Evolutionary conservation across 2,113 vertebrate species (phyloP), one percentile per base, ranked within the genome.

Genomic region (Ictalurus punctatus): DNA sequence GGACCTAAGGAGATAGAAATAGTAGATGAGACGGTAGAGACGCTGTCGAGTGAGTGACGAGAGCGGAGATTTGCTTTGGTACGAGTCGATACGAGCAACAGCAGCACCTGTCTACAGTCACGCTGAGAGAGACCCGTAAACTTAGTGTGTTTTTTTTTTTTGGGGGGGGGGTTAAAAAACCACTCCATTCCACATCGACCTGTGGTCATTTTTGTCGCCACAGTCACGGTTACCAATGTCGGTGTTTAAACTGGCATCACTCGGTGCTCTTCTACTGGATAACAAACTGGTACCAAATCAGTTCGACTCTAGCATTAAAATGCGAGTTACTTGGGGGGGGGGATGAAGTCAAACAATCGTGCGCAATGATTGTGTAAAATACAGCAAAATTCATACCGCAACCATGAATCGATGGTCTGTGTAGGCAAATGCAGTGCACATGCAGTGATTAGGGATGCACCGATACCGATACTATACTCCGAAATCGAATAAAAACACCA

Each of bases 41-140:
- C 9, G n/a, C 56, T 27, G 23, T 63, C 61, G 37, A 25, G 23
- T 63, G 34, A 56, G 21, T n/a, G 59, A 65, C n/a, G 7, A 65
- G 58, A 59, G 34, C 58, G 80, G 44, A 87, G 78, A 58, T 37
- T 83, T 37, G 67, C 79, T 87, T 87, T 87, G 86, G 86, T 87
- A 40, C 34, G 25, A 58, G 61, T 69, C 10, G 37, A 25, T 56
- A 56, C 8, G 65, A 59, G 17, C 52, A 59, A 59, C 63, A 44
- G 27, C 79, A 83, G 79, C 79, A 69, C 63, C 14, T 0, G 52
- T 69, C 86, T 81, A 81, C 5, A 27, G 30, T 25, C 48, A 86
- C 6, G 48, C 83, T 19, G 6, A 21, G 25, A 67, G 83, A 84
- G 40, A 48, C 14, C 14, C 40, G 61, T 84, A 84, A 54, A 52